phyloP scores from a whole-genome alignment of 2,888 invertebrate species.

The Coremacera marginata region DNA sequence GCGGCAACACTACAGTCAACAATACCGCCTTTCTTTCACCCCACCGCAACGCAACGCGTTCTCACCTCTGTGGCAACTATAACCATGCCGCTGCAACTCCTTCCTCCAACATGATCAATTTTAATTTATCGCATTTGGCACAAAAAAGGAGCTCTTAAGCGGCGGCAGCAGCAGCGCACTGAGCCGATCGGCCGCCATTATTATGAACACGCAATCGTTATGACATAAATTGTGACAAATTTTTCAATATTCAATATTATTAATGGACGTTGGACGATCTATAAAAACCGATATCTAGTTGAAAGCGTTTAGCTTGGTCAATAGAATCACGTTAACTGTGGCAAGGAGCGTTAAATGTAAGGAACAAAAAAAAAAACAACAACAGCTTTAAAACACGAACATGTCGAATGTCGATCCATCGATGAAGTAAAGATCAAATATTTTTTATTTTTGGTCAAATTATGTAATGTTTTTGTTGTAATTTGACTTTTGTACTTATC shows the following conservation, averaged over 20 bases:
- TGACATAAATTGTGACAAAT: slow-evolving; percentile 56
- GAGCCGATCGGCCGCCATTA: slow-evolving; percentile 35
- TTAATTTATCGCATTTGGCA: slow-evolving; percentile 39
- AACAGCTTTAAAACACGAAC: slow-evolving; percentile 44
- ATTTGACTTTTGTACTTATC: slow-evolving; percentile 13
- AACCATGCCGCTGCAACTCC: neutral
- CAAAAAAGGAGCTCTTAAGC: slow-evolving; percentile 26
- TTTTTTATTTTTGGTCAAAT: neutral
- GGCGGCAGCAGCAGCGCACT: slow-evolving; percentile 8
- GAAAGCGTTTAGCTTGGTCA: slow-evolving; percentile 56
- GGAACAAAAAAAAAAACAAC: neutral
- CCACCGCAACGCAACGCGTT: neutral
- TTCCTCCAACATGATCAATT: slow-evolving; percentile 39
- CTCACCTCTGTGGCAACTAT: neutral
- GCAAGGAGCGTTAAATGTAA: neutral
- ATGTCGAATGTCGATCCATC: too few species aligned
- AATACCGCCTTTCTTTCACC: neutral
- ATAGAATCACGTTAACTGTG: slow-evolving; percentile 1
- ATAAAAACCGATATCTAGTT: slow-evolving; percentile 32
- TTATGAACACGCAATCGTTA: slow-evolving; percentile 51
- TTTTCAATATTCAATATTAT: slow-evolving; percentile 52
- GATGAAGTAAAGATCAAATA: neutral
- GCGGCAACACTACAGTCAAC: neutral
- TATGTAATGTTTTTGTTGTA: neutral
- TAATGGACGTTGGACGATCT: slow-evolving; percentile 54